Base-by-base conservation (phyloP, 2,113 vertebrate genomes). In the Cyprichromis sp. region DNA sequence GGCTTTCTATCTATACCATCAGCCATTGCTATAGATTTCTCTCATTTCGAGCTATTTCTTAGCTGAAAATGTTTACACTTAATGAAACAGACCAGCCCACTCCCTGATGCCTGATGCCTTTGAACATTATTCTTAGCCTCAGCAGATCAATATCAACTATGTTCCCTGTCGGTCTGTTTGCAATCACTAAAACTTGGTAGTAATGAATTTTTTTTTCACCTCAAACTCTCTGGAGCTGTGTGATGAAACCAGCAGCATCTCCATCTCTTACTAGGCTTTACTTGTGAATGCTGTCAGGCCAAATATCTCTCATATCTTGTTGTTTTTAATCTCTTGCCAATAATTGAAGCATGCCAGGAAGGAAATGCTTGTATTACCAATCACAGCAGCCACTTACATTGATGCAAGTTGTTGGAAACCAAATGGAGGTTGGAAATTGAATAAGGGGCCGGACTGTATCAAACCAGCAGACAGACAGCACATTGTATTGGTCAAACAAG, bases 81-180 rank as follows among this genome's bases (percentile, higher is more conserved):
- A 95, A 95, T 91, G 89, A 92, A 92, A 93, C 83, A 52, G 38
- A 76, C 79, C 87, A 81, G 83, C 61, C 71, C 61, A 11, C 83
- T 90, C 93, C 91, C 91, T 38, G 66, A 87, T 88, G 94, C 52
- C 73, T n/a, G 84, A 52, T 54, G 90, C 91, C 87, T 94, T 87
- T 94, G 90, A 94, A 91, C 89, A 80, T 90, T 88, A 93, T 89
- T 92, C 87, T 92, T 78, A 81, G 88, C 88, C 87, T 91, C 86
- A 84, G 88, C 88, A 93, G 92, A 95, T 95, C 94, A 94, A 93
- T 95, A 93, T 92, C 91, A 86, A 68, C 93, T 71, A 55, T 24
- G 13, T 68, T 89, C 84, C 80, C 91, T 59, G 36, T 88, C 88
- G 21, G 38, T 90, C 83, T 93, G 89, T 86, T 94, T 21, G 21